Evolutionary conservation across 2,888 invertebrate species (phyloP), one percentile per base, ranked within the genome.

Genomic region (Drosophila mimetica): DNA sequence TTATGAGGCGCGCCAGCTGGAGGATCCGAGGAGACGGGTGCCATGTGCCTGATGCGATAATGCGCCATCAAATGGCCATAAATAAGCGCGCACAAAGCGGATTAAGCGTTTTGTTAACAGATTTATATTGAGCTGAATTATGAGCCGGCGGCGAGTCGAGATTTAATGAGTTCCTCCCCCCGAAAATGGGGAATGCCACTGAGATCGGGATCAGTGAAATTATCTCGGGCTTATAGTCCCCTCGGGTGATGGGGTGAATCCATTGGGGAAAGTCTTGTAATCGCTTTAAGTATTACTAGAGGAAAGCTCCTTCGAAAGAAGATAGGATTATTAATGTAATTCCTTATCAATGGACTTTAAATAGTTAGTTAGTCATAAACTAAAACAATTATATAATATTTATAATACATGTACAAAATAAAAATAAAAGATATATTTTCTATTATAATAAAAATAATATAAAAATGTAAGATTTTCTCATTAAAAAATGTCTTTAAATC

Each of bases 41-140:
- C 85, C 86, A 83, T 80, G 80, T 86, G 75, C 71, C 79, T 82
- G 82, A 84, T 78, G 75, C 76, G 80, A 86, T 85, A 84, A 85
- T 83, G 82, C 67, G 75, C 84, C 80, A 85, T 87, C 86, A 86
- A 85, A 86, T 77, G 86, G 70, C 72, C 81, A 85, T 85, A 85
- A 87, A 85, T 85, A 85, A 85, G 70, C 25, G 74, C 65, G 83
- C 83, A 85, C 81, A 86, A 87, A 81, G 74, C 77, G 84, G 83
- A 81, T 84, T 84, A 84, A 86, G 79, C 84, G 82, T 79, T 84
- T 84, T 84, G 86, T 86, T 83, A 84, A 81, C 81, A 85, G 86
- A 82, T 82, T 82, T 82, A 85, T 82, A 82, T 82, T 82, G 83
- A 77, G 66, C 77, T 82, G 83, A 82, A 77, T 85, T 82, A 85